Base-by-base conservation (phyloP, 2,113 vertebrate species). In the Willisornis vidua region DNA sequence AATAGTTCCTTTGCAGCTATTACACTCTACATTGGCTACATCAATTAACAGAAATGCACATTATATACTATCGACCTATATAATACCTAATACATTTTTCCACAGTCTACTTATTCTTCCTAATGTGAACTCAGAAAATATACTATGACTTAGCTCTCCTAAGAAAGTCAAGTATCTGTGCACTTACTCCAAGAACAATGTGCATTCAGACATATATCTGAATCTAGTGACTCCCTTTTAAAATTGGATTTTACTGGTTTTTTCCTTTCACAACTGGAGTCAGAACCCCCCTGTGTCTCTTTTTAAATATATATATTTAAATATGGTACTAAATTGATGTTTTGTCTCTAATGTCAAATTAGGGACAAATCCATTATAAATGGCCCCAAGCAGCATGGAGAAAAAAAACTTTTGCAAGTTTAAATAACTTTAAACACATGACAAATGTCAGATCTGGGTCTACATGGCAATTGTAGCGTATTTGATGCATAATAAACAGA, bases 31-130 rank as follows among this genome's bases (percentile, higher is more conserved):
- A 71, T 65, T 73, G 93, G 76, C 63, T 93, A 80, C 94, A 97
- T 96, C 96, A 97, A 97, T 97, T 97, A 97, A 96, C 87, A 96
- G 96, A 89, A 97, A 92, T 79, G 77, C 80, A 94, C 85, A 80
- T 71, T 92, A 74, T 91, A 52, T 94, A 92, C 96, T 96, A 97
- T 45, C 25, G 29, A 88, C 87, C 74, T 89, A 87, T 93, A 87
- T 91, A 95, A 91, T 66, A 89, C 70, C 86, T 79, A 87, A 93
- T 94, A 90, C 80, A 89, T 94, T 97, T 94, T 95, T 77, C 81
- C 74, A 83, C 58, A 74, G 58, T 55, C 79, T 95, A 71, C 75
- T 96, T 94, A 87, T 80, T 96, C 85, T 90, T 96, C 59, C 67
- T 94, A 96, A 97, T 87, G 68, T 61, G 89, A 24, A 59, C 67